phyloP scores from a whole-genome alignment of 2,888 invertebrate genomes.

The Drosophila putrida region DNA sequence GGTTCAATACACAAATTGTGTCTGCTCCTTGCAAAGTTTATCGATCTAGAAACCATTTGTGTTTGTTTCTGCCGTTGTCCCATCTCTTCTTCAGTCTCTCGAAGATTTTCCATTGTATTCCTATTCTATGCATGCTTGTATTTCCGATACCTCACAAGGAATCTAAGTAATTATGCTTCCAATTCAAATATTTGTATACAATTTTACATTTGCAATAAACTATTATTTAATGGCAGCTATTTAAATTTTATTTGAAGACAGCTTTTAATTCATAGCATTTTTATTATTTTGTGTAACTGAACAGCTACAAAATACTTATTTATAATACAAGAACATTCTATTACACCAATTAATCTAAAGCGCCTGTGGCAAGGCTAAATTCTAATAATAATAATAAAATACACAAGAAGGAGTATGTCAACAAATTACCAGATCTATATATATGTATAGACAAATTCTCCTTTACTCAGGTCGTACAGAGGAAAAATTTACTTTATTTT shows the following conservation, averaged over 20 bases:
- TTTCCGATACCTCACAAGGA: not conserved
- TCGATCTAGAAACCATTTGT: slow-evolving; percentile 62
- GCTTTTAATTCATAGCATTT: not conserved
- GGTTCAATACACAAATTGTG: slow-evolving; percentile 56
- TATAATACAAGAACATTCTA: too few relatives aligned
- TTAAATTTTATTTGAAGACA: not conserved
- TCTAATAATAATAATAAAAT: too few relatives aligned
- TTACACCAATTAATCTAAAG: too few relatives aligned
- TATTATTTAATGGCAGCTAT: slow-evolving; percentile 7
- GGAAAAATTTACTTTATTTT: too few relatives aligned
- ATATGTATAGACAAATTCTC: too few relatives aligned
- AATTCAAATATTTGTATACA: not conserved
- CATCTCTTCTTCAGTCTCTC: not conserved
- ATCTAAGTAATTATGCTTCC: slow-evolving; percentile 26
- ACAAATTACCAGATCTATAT: too few relatives aligned
- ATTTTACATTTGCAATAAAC: slow-evolving; percentile 19
- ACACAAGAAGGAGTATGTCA: too few relatives aligned
- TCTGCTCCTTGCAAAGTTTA: slow-evolving; percentile 58
- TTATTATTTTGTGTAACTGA: not conserved
- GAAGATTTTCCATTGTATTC: slow-evolving; percentile 17
- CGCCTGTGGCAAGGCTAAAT: too few relatives aligned
- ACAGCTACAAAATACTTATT: too few relatives aligned
- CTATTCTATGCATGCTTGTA: not conserved
- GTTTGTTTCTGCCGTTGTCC: slow-evolving; percentile 35
- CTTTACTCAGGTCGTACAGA: too few relatives aligned